Percentiles rank a stretch among this genome's conserved stretches.
Conservation (phyloP, 2,113 vertebrate genomes). For the Odocoileus hemionus region DNA sequence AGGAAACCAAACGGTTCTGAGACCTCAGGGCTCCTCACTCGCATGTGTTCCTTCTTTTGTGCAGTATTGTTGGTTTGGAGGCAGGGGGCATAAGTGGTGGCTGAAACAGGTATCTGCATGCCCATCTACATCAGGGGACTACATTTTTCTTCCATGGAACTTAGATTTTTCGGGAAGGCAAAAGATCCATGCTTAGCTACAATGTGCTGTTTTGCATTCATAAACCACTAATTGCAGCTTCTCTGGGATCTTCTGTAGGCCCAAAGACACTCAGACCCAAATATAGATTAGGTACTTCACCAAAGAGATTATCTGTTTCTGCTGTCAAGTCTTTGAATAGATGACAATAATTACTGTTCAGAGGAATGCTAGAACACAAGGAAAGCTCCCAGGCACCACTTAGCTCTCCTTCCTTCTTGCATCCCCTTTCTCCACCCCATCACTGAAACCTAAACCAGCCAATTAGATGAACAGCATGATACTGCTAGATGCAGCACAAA, state of each 20-base stretch:
- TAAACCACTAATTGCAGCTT: not conserved
- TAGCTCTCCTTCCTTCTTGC: not conserved
- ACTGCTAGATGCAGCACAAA: not conserved
- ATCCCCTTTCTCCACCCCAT: not conserved
- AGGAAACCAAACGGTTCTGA: not conserved
- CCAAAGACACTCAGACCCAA: not conserved
- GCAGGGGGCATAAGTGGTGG: too few relatives aligned
- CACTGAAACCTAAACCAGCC: slow-evolving; percentile 10
- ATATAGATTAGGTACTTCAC: not conserved
- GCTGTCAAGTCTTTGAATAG: not conserved
- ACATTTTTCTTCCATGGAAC: not conserved
- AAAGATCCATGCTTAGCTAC: not conserved
- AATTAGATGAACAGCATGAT: slow-evolving; percentile 21
- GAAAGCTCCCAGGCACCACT: not conserved
- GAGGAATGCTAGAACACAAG: not conserved
- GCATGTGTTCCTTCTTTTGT: not conserved
- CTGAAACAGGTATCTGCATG: not conserved
- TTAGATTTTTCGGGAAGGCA: not conserved
- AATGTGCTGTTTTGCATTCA: not conserved
- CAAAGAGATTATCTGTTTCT: not conserved
- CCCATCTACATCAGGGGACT: not conserved
- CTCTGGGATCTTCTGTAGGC: not conserved
- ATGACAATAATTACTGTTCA: not conserved
- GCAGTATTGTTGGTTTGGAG: not conserved
- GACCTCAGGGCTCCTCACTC: not conserved